phyloP scores from a whole-genome alignment of 1,140 invertebrate genomes.

The Cotesia chilonis region DNA sequence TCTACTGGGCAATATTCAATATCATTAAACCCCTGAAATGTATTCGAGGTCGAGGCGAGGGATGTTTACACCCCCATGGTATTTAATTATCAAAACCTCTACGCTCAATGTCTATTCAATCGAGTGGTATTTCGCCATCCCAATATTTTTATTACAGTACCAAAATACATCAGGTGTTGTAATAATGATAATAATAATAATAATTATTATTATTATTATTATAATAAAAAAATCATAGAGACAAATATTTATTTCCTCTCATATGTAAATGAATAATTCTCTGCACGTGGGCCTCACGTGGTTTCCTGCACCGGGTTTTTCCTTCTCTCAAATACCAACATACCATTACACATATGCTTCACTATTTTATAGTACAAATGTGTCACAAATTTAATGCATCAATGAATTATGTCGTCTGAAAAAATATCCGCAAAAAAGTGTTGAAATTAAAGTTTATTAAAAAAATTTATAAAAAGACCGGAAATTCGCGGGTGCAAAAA shows the following conservation, averaged over 20 bases:
- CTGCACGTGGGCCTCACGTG: conserved; percentile 59
- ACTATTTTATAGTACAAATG: conserved; percentile 55
- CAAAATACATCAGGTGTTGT: background rate
- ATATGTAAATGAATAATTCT: conserved; percentile 21
- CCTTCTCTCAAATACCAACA: conserved; percentile 49
- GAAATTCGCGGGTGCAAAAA: no score
- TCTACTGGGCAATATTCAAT: background rate
- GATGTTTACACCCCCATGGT: conserved; percentile 50
- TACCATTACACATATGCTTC: conserved; percentile 54
- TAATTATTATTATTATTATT: background rate
- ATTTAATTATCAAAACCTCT: conserved; percentile 58
- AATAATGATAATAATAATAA: background rate
- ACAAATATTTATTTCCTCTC: background rate
- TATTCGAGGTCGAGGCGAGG: conserved; percentile 24
- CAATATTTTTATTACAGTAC: background rate
- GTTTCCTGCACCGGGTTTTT: conserved; percentile 60
- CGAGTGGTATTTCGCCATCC: conserved; percentile 26
- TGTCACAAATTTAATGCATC: conserved; percentile 52
- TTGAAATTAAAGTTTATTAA: background rate
- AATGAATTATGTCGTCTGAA: background rate
- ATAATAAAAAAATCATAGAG: background rate
- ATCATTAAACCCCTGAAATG: conserved; percentile 20
- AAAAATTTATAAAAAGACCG: conserved; percentile 1
- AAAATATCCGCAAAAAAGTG: no score
- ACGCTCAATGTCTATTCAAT: conserved; percentile 1